Percentiles rank a stretch among this genome's conserved stretches.
Conservation (phyloP, 2,888 invertebrate species). For the Clunio marinus region DNA sequence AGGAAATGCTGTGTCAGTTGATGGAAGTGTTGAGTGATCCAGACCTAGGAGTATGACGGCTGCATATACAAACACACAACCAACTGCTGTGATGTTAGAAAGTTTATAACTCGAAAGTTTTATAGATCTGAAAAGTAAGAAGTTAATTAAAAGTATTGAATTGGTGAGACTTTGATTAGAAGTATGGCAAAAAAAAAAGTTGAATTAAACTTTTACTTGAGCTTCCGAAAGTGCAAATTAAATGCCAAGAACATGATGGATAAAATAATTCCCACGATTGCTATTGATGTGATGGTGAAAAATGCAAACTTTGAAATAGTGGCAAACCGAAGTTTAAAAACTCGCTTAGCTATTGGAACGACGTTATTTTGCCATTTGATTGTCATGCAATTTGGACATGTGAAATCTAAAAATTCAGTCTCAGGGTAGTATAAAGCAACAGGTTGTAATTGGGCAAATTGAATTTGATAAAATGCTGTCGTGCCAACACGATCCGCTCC, state of each 20-base stretch:
- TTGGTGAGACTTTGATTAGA: not conserved
- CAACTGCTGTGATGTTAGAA: slow-evolving; percentile 87
- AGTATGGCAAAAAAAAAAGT: slow-evolving; percentile 3
- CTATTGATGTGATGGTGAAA: slow-evolving; percentile 66
- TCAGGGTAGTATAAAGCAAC: slow-evolving; percentile 70
- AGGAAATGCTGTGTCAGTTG: slow-evolving; percentile 66
- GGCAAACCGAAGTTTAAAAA: slow-evolving; percentile 69
- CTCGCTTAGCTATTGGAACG: slow-evolving; percentile 73
- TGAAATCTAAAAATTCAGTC: slow-evolving; percentile 59
- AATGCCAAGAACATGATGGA: slow-evolving; percentile 74
- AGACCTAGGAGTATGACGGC: slow-evolving; percentile 82
- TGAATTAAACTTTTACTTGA: slow-evolving; percentile 76
- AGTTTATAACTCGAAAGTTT: slow-evolving; percentile 88
- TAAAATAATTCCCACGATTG: slow-evolving; percentile 68
- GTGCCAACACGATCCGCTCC: slow-evolving; percentile 85
- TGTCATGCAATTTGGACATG: slow-evolving; percentile 64
- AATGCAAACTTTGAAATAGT: slow-evolving; percentile 74
- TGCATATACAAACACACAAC: slow-evolving; percentile 84
- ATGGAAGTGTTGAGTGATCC: slow-evolving; percentile 72
- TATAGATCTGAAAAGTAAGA: slow-evolving; percentile 63
- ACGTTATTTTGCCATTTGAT: slow-evolving; percentile 72
- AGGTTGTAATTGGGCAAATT: slow-evolving; percentile 67
- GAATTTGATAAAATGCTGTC: slow-evolving; percentile 82
- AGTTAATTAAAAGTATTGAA: slow-evolving; percentile 5
- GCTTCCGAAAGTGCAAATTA: slow-evolving; percentile 75